A percentile compares a stretch with the other conserved stretches of the same genome.
Conservation (phyloP, 2,797 vertebrate genomes). For the Anolis apletophallus region DNA sequence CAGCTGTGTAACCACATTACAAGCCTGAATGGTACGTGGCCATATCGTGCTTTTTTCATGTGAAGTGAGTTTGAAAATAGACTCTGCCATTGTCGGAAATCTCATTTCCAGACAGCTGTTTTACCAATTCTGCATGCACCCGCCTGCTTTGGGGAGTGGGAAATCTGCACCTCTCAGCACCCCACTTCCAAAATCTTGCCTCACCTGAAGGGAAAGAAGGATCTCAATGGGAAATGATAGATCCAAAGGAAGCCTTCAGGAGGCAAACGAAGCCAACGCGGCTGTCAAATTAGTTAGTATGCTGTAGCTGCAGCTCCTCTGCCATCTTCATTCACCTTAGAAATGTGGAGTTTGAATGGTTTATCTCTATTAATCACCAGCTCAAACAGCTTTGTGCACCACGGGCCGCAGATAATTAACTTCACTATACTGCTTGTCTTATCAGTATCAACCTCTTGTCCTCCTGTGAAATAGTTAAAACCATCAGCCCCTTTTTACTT, state of each 20-base stretch:
- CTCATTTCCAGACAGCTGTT: neutral
- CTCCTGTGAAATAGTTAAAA: constrained; percentile 78
- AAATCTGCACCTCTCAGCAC: neutral
- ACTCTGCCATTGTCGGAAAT: neutral
- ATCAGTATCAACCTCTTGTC: constrained; percentile 77
- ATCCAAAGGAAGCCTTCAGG: neutral
- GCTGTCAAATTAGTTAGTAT: constrained; percentile 69
- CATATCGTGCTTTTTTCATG: neutral
- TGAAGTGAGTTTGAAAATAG: neutral
- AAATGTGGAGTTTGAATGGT: constrained; percentile 77
- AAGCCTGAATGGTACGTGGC: neutral
- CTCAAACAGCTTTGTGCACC: constrained; percentile 78
- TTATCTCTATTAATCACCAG: constrained; percentile 79
- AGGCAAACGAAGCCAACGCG: neutral
- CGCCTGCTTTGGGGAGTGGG: neutral
- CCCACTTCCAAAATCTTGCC: neutral
- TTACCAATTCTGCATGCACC: neutral
- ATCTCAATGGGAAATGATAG: constrained; percentile 14
- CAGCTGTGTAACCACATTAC: neutral
- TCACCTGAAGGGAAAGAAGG: neutral
- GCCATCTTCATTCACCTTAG: constrained; percentile 77
- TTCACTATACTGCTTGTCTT: constrained; percentile 76
- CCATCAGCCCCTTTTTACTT: constrained; percentile 77
- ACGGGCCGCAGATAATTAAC: constrained; percentile 76
- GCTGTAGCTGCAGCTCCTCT: constrained; percentile 61